Base-by-base conservation (phyloP, 2,113 vertebrate genomes). In the Todiramphus saurophagus region DNA sequence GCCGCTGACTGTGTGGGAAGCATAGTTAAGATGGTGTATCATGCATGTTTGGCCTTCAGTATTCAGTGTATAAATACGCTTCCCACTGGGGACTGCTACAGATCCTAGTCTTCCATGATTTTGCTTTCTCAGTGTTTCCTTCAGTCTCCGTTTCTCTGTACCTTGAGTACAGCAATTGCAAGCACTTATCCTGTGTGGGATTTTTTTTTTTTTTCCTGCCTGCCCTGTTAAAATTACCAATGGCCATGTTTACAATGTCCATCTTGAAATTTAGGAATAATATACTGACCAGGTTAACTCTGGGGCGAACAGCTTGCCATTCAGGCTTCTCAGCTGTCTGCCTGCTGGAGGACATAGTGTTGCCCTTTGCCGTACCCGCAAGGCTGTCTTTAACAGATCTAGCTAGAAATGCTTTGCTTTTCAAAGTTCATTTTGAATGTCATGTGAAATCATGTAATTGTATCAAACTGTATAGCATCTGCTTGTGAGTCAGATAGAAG, bases 401-500 rank as follows among this genome's bases (percentile, higher is more conserved):
- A 72, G 48, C 39, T 58, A 81, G 83, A 82, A 91, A 50, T 64
- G 31, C 41, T 3, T 64, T 96, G 27, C 44, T 92, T 41, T 84
- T 81, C 55, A 75, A 80, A 92, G 73, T 83, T 90, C 58, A 7
- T 89, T 84, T 81, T 89, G 94, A 95, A 89, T 96, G 92, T 94
- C 96, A 93, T 87, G 74, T 87, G 90, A 83, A 96, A 93, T 95
- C 90, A 51, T 8, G 1, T 92, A 95, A 95, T 86, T 88, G 24
- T 81, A 68, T 88, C 93, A 51, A 96, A 91, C 83, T 78, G 88
- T 81, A 87, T 90, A 84, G 90, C 95, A 93, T 95, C 95, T 96
- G 90, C 87, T 89, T 4, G 9, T 95, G 95, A 96, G 76, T 95
- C 95, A 97, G 92, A 90, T 21, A 63, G 51, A 69, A 72, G 95